Conservation (phyloP, 2,113 vertebrate species). For the Perca flavescens region DNA sequence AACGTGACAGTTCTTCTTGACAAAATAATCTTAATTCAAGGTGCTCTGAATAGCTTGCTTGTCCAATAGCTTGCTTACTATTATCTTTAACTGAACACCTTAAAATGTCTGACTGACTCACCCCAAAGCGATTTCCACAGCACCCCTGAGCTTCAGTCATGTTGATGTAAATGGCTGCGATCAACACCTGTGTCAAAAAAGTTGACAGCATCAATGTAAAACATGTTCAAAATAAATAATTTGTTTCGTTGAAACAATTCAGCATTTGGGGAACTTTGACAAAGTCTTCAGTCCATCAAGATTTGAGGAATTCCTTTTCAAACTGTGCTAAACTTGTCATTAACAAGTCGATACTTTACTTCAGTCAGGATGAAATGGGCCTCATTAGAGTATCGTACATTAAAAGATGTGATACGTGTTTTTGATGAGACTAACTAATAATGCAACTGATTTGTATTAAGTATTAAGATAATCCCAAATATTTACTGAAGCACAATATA, state of each 20-base stretch:
- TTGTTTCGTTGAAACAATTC: neutral
- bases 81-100: neutral
- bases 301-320: neutral
- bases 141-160: constrained; percentile 74
- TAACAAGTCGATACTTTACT: neutral
- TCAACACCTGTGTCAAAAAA: constrained; percentile 72
- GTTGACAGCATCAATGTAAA: neutral
- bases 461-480: neutral
- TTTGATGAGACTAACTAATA: neutral
- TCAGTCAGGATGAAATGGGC: neutral
- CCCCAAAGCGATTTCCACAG: constrained; percentile 83
- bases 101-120: constrained; percentile 62
- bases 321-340: neutral
- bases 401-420: neutral
- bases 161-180: constrained; percentile 82
- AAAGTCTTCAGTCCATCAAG: neutral
- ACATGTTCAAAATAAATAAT: neutral
- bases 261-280: neutral
- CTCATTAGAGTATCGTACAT: neutral
- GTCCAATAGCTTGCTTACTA: neutral
- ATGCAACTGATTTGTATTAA: neutral
- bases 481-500: neutral
- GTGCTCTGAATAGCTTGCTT: neutral
- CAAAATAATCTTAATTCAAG: neutral
- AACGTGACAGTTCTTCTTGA: neutral